These are phyloP conservation scores for Poeciliopsis infans DNA, from an alignment of 2,797 vertebrate genomes.

Conservation along the genomic window DNA sequence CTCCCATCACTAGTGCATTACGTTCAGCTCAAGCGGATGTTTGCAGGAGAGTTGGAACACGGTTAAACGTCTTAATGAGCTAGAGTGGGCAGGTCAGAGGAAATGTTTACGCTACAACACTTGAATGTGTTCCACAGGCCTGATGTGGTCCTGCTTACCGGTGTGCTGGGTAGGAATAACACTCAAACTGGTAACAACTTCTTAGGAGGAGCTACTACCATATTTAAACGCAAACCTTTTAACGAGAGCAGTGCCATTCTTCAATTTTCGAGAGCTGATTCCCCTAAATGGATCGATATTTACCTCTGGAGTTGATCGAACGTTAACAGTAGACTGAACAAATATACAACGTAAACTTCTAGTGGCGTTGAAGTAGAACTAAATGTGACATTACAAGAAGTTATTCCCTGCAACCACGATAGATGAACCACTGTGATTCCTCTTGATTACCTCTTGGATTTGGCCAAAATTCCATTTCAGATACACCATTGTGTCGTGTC, in stretches of 20 bases:
- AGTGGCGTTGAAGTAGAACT: not conserved
- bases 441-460: constrained; percentile 36
- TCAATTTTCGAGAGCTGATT: not conserved
- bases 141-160: not conserved
- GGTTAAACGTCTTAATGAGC: not conserved
- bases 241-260: not conserved
- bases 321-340: not conserved
- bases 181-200: not conserved
- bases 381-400: not conserved
- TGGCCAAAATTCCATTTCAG: constrained; percentile 74
- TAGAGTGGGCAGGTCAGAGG: not conserved
- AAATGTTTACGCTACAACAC: not conserved
- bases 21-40: not conserved
- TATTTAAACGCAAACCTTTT: not conserved
- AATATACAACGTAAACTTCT: not conserved
- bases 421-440: not conserved
- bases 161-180: not conserved
- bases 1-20: not conserved
- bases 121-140: not conserved
- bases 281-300: not conserved
- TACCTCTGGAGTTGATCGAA: not conserved
- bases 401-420: too few species aligned
- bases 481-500: constrained; percentile 64
- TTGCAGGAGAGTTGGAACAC: not conserved
- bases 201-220: not conserved